Percentiles rank a stretch among this genome's conserved stretches.
phyloP scores from a whole-genome alignment of 2,113 vertebrate genomes.

The Malurus cyaneus region DNA sequence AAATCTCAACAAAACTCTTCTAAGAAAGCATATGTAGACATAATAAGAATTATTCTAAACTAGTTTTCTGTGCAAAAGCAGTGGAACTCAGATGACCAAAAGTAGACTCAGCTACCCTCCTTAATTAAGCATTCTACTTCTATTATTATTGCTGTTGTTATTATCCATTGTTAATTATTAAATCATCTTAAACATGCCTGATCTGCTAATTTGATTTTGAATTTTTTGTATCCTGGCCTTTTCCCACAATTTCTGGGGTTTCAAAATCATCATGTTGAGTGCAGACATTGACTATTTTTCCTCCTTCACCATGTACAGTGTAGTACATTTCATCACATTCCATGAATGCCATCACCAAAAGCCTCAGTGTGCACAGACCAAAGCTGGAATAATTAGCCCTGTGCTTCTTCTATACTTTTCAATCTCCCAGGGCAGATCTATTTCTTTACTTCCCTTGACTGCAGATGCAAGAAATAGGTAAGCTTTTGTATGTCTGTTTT shows the following conservation, averaged over 20 bases:
- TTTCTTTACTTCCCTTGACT: not conserved
- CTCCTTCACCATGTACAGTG: not conserved
- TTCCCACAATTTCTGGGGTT: not conserved
- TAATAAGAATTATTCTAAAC: not conserved
- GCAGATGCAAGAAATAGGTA: not conserved
- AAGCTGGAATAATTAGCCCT: not conserved
- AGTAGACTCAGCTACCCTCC: not conserved
- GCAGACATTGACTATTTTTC: not conserved
- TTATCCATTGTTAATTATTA: not conserved
- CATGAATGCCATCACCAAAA: not conserved
- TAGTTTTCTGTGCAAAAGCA: not conserved
- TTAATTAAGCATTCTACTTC: not conserved
- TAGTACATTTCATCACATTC: not conserved
- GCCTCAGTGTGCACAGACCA: not conserved
- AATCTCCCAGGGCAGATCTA: not conserved
- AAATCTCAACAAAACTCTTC: not conserved
- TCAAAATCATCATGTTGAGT: not conserved
- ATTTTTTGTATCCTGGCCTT: not conserved
- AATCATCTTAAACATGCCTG: not conserved
- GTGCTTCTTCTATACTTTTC: not conserved
- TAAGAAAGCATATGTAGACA: not conserved
- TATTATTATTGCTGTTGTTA: not conserved
- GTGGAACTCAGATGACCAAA: not conserved
- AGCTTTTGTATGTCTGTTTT: not conserved
- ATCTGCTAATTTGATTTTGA: not conserved